Evolutionary conservation across 2,113 vertebrate genomes (phyloP).

Genomic region (Istiophorus platypterus): DNA sequence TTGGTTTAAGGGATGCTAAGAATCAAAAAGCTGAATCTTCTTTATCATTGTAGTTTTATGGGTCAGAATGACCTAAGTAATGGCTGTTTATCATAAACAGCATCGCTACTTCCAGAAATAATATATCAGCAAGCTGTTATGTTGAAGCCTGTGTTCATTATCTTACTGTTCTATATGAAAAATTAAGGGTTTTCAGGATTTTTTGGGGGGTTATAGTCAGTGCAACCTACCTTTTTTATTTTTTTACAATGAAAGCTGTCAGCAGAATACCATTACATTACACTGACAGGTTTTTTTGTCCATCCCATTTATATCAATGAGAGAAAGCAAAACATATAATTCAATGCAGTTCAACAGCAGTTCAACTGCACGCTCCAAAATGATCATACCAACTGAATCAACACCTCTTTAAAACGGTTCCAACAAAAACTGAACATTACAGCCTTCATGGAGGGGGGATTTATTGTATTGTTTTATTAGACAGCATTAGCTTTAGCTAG

Average conservation of each 20-base stretch:
- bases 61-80: not conserved
- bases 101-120: not conserved
- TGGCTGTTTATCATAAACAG: not conserved
- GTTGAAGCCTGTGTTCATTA: not conserved
- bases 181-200: not conserved
- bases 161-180: not conserved
- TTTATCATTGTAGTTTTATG: not conserved
- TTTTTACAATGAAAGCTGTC: not conserved
- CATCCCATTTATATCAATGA: not conserved
- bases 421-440: not conserved
- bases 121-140: not conserved
- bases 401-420: too few species aligned
- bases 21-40: not conserved
- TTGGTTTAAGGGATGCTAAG: not conserved
- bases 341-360: not conserved
- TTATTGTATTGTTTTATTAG: not conserved
- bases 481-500: not conserved
- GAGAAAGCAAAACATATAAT: not conserved
- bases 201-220: not conserved
- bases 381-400: too few species aligned
- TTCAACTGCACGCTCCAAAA: not conserved
- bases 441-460: not conserved
- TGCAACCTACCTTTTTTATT: not conserved
- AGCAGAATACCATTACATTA: not conserved
- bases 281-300: not conserved